Evolutionary conservation across 2,797 vertebrate genomes (phyloP).

Genomic region (Protonibea diacanthus): DNA sequence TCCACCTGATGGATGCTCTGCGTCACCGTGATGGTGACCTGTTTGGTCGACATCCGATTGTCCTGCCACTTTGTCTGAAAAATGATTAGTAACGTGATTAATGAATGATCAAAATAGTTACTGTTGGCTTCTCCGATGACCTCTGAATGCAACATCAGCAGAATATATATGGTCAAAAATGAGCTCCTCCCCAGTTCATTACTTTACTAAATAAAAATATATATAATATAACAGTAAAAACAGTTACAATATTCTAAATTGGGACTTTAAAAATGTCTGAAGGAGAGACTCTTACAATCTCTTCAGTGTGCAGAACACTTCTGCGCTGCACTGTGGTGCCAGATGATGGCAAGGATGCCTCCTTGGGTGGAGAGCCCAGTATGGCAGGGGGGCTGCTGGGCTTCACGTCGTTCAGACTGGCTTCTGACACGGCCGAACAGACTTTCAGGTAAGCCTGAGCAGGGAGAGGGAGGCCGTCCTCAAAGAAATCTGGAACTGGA

Average conservation of each 20-base stretch:
- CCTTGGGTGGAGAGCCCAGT: conserved; percentile 64
- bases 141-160: neutral
- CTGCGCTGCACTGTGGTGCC: conserved; percentile 85
- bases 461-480: conserved; percentile 83
- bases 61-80: conserved; percentile 87
- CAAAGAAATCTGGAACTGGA: conserved; percentile 84
- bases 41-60: conserved; percentile 88
- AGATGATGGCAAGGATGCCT: conserved; percentile 47
- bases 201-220: neutral
- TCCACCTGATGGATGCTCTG: conserved; percentile 88
- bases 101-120: neutral
- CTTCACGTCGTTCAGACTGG: conserved; percentile 73
- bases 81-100: neutral
- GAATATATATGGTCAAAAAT: neutral
- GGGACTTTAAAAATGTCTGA: neutral
- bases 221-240: neutral
- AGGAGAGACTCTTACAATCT: conserved; percentile 78
- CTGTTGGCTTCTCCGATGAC: neutral
- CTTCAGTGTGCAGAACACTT: conserved; percentile 84
- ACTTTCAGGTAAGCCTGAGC: conserved; percentile 87
- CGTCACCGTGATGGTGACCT: conserved; percentile 88
- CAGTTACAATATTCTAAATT: neutral
- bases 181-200: neutral
- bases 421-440: conserved; percentile 82
- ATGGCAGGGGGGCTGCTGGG: conserved; percentile 54